These are phyloP conservation scores for Apis florea DNA, from an alignment of 1,140 invertebrate genomes.

Conservation along the genomic window DNA sequence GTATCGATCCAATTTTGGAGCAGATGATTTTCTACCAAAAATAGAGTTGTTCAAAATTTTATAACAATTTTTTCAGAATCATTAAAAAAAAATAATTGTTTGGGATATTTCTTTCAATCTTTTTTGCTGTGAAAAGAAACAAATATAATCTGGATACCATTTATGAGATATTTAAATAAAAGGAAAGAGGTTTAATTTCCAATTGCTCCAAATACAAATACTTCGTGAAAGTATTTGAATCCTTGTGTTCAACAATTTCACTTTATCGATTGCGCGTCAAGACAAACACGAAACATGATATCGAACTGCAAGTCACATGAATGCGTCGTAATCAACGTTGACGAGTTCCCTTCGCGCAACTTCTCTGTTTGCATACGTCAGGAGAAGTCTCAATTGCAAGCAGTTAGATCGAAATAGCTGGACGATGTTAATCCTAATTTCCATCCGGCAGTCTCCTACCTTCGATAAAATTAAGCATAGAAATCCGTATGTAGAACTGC, in stretches of 20 bases:
- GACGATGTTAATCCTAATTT: conserved; percentile 62
- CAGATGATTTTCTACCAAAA: conserved; percentile 17
- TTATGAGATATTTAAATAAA: background rate
- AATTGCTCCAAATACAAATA: background rate
- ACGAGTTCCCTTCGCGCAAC: conserved; percentile 53
- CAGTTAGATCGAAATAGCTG: conserved; percentile 60
- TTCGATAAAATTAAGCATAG: conserved; percentile 30
- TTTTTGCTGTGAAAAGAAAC: too few species aligned
- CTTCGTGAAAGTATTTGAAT: conserved; percentile 2
- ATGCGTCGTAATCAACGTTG: conserved; percentile 61
- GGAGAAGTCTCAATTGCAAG: conserved; percentile 62
- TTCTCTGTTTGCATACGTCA: conserved; percentile 64
- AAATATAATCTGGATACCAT: too few species aligned
- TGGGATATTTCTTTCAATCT: too few species aligned
- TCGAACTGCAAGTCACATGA: conserved; percentile 59
- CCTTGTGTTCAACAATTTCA: conserved; percentile 8
- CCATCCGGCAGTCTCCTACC: conserved; percentile 43
- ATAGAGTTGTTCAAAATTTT: background rate
- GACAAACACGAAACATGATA: conserved; percentile 47
- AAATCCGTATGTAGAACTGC: conserved; percentile 28
- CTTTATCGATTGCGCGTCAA: conserved; percentile 43
- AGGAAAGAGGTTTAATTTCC: background rate
- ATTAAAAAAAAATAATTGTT: too few species aligned
- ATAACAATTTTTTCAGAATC: background rate
- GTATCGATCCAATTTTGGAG: conserved; percentile 22